Conservation (phyloP, 1,140 invertebrate species). For the Gyrodactylus salaris region DNA sequence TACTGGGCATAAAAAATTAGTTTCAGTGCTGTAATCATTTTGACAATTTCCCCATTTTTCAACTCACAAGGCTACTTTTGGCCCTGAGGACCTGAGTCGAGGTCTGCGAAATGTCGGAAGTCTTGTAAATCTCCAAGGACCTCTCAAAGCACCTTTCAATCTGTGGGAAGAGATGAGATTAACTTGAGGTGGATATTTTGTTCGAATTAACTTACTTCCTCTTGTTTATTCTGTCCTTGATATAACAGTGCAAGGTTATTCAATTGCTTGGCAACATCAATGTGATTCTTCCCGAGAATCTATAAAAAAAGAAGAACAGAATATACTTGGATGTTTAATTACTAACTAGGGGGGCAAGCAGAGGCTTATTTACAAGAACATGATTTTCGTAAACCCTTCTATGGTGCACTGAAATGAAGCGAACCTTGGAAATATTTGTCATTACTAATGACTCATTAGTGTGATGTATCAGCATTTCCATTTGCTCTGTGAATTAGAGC, state of each 20-base stretch:
- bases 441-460: too few species aligned
- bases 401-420: too few species aligned
- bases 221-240: slow-evolving; percentile 45
- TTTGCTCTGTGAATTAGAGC: too few species aligned
- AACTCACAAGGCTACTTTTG: background rate
- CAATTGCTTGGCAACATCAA: slow-evolving; percentile 92
- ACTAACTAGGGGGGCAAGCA: too few species aligned
- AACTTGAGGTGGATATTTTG: background rate
- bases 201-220: slow-evolving; percentile 18
- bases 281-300: slow-evolving; percentile 75
- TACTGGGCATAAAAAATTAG: too few species aligned
- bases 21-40: too few species aligned
- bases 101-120: background rate
- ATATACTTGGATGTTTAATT: too few species aligned
- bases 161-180: background rate
- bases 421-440: too few species aligned
- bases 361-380: too few species aligned
- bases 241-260: slow-evolving; percentile 92
- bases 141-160: background rate
- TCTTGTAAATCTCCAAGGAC: background rate
- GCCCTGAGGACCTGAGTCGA: background rate
- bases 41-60: too few species aligned
- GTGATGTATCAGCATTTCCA: too few species aligned
- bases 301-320: background rate
- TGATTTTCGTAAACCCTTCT: too few species aligned